These are phyloP conservation scores for Eidolon dupreanum DNA, from an alignment of 2,797 vertebrate genomes.

Conservation along the genomic window DNA sequence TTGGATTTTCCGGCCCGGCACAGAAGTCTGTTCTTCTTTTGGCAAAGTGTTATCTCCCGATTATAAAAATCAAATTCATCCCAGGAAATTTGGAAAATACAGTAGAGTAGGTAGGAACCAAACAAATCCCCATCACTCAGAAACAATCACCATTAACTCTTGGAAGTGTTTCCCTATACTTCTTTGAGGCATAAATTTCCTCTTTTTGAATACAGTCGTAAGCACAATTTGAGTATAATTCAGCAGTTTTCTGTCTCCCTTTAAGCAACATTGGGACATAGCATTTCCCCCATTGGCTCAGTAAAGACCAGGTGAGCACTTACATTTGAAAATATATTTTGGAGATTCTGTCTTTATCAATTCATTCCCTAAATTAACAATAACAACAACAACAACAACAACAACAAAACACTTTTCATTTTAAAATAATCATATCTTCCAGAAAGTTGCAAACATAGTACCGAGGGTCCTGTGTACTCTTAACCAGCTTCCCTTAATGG, in stretches of 20 bases:
- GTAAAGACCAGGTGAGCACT: neutral
- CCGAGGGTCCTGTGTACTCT: neutral
- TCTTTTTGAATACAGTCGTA: neutral
- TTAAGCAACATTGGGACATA: neutral
- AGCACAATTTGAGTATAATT: neutral
- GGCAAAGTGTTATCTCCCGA: neutral
- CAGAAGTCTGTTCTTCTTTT: neutral
- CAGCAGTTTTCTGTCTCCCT: neutral
- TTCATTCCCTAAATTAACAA: neutral
- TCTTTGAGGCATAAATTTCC: neutral
- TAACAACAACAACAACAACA: too few relatives aligned
- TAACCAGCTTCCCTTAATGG: neutral
- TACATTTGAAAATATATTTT: neutral
- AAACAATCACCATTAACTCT: neutral
- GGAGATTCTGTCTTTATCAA: neutral
- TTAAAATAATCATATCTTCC: neutral
- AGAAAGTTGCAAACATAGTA: neutral
- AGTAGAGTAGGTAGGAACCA: neutral
- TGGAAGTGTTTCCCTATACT: neutral
- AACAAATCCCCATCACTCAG: neutral
- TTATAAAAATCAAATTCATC: neutral
- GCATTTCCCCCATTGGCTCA: neutral
- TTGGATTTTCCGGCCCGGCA: neutral
- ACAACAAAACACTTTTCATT: neutral
- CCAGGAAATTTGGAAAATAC: neutral